phyloP scores from a whole-genome alignment of 2,797 vertebrate genomes.

The Gila robusta region DNA sequence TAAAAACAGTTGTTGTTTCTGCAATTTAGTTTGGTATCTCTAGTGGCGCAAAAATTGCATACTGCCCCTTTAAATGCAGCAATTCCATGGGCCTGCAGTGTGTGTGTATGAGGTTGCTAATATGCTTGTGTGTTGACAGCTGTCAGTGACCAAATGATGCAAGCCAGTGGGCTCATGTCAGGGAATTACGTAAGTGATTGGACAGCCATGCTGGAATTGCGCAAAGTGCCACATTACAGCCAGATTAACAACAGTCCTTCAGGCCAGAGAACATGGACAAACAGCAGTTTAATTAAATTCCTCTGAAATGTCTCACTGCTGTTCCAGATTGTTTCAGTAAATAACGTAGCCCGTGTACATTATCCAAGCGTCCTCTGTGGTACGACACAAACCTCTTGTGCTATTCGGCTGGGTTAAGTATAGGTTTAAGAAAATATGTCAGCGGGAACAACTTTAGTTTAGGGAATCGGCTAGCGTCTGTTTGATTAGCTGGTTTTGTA shows the following conservation, averaged over 20 bases:
- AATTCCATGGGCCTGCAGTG: not conserved
- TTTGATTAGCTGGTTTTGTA: not conserved
- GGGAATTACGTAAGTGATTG: constrained; percentile 82
- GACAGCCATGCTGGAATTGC: constrained; percentile 67
- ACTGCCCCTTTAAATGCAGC: constrained; percentile 25
- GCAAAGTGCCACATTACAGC: constrained; percentile 68
- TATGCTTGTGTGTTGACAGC: constrained; percentile 75
- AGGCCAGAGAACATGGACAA: constrained; percentile 63
- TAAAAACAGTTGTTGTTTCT: not conserved
- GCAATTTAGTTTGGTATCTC: not conserved
- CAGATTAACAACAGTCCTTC: constrained; percentile 73
- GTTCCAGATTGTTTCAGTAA: constrained; percentile 34
- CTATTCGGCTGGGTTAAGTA: constrained; percentile 22
- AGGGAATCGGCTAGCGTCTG: constrained; percentile 6
- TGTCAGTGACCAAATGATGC: constrained; percentile 81
- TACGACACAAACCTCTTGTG: constrained; percentile 5
- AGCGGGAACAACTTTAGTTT: not conserved
- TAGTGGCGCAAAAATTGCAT: not conserved
- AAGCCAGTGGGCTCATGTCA: constrained; percentile 76
- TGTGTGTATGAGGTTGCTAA: constrained; percentile 51
- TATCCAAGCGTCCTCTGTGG: constrained; percentile 10
- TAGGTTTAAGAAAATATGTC: constrained; percentile 30
- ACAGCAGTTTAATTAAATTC: constrained; percentile 67
- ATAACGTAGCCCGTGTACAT: not conserved
- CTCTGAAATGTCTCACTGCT: constrained; percentile 63